phyloP scores from a whole-genome alignment of 2,797 vertebrate genomes.

The Myiotriccus ornatus region DNA sequence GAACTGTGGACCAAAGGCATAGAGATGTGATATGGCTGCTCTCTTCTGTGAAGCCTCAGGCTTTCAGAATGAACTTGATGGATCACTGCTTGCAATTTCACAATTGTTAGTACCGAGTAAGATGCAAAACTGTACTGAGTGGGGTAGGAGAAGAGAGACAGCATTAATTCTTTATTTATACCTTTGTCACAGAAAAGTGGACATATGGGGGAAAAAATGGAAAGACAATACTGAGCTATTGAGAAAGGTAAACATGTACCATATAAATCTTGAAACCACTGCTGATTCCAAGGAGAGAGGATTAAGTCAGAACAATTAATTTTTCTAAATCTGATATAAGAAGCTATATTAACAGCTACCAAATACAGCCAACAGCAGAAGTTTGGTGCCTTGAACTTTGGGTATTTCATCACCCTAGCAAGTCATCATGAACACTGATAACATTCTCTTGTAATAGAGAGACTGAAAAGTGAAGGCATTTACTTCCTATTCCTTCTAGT shows the following conservation, averaged over 20 bases:
- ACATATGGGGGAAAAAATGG: background rate
- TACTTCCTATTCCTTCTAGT: background rate
- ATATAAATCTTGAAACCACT: background rate
- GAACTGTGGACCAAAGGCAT: background rate
- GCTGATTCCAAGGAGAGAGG: background rate
- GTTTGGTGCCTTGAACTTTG: background rate
- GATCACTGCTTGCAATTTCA: conserved; percentile 12
- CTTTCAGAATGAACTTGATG: background rate
- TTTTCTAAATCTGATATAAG: background rate
- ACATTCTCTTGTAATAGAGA: background rate
- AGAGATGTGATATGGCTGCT: background rate
- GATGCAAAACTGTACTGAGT: background rate
- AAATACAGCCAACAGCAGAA: background rate
- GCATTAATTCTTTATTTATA: background rate
- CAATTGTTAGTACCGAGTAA: background rate
- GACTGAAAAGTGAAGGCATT: background rate
- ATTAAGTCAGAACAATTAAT: background rate
- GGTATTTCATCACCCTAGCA: conserved; percentile 3
- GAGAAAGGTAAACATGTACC: background rate
- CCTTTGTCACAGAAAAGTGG: background rate
- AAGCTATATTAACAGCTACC: background rate
- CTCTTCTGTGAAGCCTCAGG: background rate
- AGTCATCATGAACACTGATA: background rate
- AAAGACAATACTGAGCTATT: background rate
- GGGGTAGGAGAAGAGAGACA: background rate